phyloP scores from a whole-genome alignment of 2,113 vertebrate genomes.

The Xenus cinereus region DNA sequence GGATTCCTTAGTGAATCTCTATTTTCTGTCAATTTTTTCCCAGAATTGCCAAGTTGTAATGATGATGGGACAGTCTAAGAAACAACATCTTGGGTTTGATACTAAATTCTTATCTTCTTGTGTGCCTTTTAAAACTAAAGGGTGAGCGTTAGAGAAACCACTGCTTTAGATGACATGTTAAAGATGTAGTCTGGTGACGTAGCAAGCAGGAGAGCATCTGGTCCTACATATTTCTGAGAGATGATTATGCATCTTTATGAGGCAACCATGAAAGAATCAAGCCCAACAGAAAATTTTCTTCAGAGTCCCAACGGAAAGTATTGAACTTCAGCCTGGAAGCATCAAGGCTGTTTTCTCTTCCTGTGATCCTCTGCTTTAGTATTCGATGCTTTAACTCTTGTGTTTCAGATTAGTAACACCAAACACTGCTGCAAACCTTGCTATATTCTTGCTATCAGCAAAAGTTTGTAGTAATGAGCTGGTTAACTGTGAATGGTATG shows the following conservation, averaged over 20 bases:
- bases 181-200: not conserved
- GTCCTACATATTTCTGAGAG: not conserved
- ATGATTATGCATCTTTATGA: not conserved
- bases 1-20: not conserved
- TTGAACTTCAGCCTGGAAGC: not conserved
- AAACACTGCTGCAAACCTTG: not conserved
- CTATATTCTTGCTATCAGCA: not conserved
- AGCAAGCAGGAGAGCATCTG: not conserved
- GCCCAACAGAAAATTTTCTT: not conserved
- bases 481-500: not conserved
- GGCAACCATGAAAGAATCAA: not conserved
- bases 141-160: accelerated
- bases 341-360: not conserved
- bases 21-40: not conserved
- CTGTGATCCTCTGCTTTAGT: not conserved
- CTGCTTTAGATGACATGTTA: accelerated
- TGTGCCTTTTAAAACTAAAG: not conserved
- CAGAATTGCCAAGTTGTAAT: not conserved
- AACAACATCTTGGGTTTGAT: not conserved
- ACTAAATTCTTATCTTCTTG: too few species aligned
- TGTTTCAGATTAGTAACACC: not conserved
- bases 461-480: not conserved
- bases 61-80: not conserved
- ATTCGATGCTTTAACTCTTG: not conserved
- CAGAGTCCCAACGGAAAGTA: not conserved